Base-by-base conservation (phyloP, 2,888 invertebrate species). In the Lepidocyrtinus sp. region DNA sequence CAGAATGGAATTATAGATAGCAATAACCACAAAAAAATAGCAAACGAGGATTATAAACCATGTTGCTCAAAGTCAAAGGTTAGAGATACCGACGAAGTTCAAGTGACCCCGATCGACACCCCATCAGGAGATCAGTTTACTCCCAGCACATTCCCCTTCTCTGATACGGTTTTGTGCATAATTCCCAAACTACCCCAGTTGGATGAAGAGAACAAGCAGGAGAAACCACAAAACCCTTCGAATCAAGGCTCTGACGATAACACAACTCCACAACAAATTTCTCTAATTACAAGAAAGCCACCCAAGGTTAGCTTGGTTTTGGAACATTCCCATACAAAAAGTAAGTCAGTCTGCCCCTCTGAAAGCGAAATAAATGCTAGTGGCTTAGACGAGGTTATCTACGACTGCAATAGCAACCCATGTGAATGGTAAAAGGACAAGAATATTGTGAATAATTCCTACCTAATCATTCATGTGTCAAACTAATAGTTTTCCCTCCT, bases 41-140 rank as follows among this genome's bases (percentile, higher is more conserved):
- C 17, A 7, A 17, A 45, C 19, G 50, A 50, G 15, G 45, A 50
- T 46, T n/a, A 50, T 15, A 50, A 68, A 25, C 74, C 67, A 59
- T 67, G 67, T 19, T 74, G 74, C 24, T 74, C 74, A 19, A 65
- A 67, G 59, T 22, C 59, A 2, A n/a, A n/a, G 15, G 2, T 50
- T n/a, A 50, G 17, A 12, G 50, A 50, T n/a, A 50, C 2, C 2
- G 1, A 50, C 2, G 1, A 50, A 7, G 50, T 50, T 12, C 5
- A 2, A 1, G 12, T 50, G 12, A 12, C 15, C 50, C 50, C 50
- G 12, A 12, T 36, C 36, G 12, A 12, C 12, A 12, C 5, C 5
- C 5, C 36, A 36, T 7, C 12, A 12, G 5, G 36, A 36, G 12
- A 36, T 7, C 12, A 36, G 36, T 36, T 36, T 36, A 7, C 50